Percentiles rank a stretch among this genome's conserved stretches.
These are phyloP conservation scores for Colostygia pectinataria DNA, from an alignment of 2,888 invertebrate species.

Conservation along the genomic window DNA sequence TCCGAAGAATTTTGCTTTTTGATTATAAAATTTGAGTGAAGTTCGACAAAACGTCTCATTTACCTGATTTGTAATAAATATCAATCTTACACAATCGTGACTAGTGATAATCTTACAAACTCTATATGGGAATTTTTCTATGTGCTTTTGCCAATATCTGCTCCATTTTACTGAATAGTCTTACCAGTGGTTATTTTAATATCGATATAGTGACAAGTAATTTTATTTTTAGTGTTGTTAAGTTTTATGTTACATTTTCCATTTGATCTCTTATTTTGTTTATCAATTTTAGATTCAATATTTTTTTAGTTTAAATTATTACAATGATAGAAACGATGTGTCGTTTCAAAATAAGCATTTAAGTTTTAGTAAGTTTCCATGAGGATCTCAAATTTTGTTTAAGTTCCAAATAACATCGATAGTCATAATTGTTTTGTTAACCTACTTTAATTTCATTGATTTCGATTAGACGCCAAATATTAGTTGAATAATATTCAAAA, in stretches of 20 bases:
- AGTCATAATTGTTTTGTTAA: slow-evolving; percentile 62
- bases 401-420: slow-evolving; percentile 77
- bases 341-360: slow-evolving; percentile 36
- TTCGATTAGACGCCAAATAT: slow-evolving; percentile 77
- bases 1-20: slow-evolving; percentile 63
- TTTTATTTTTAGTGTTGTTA: slow-evolving; percentile 61
- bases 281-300: slow-evolving; percentile 67
- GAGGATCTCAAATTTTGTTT: slow-evolving; percentile 76
- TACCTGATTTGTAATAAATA: slow-evolving; percentile 28
- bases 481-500: slow-evolving; percentile 67
- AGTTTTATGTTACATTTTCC: slow-evolving; percentile 73
- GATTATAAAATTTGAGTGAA: slow-evolving; percentile 70
- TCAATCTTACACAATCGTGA: slow-evolving; percentile 33
- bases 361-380: slow-evolving; percentile 49
- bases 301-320: slow-evolving; percentile 71
- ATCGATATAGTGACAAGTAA: slow-evolving; percentile 35
- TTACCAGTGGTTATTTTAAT: slow-evolving; percentile 28
- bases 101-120: slow-evolving; percentile 27
- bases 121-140: slow-evolving; percentile 11
- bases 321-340: slow-evolving; percentile 36
- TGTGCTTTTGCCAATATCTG: slow-evolving; percentile 26
- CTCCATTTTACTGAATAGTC: slow-evolving; percentile 17
- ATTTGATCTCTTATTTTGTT: slow-evolving; percentile 79
- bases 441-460: slow-evolving; percentile 45
- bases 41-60: slow-evolving; percentile 76